Conservation (phyloP, 2,888 invertebrate genomes). For the Xylota sylvarum region DNA sequence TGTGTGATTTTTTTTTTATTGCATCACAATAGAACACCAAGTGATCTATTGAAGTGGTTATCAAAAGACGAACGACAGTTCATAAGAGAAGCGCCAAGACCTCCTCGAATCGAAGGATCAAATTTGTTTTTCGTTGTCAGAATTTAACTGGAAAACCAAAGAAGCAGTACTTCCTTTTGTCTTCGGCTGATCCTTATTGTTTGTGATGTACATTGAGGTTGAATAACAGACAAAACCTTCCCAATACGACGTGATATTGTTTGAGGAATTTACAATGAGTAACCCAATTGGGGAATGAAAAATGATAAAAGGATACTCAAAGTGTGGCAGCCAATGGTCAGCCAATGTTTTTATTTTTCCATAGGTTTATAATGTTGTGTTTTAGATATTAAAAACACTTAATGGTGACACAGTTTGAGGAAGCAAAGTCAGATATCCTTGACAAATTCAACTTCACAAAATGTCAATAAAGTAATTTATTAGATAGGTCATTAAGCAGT, state of each 20-base stretch:
- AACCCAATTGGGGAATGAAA: slow-evolving; percentile 2
- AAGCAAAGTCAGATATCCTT: background rate
- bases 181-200: slow-evolving; percentile 37
- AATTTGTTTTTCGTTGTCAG: slow-evolving; percentile 60
- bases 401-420: background rate
- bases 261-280: slow-evolving; percentile 39
- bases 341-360: background rate
- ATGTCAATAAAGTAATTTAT: slow-evolving; percentile 69
- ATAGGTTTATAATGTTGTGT: background rate
- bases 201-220: slow-evolving; percentile 1
- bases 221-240: slow-evolving; percentile 18
- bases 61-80: slow-evolving; percentile 63
- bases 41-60: slow-evolving; percentile 61
- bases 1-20: slow-evolving; percentile 33
- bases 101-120: slow-evolving; percentile 71
- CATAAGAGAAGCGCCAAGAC: slow-evolving; percentile 67
- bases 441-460: background rate
- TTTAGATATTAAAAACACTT: background rate
- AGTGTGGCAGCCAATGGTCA: slow-evolving; percentile 19
- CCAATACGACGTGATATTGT: slow-evolving; percentile 22
- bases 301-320: slow-evolving; percentile 10
- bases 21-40: slow-evolving; percentile 42
- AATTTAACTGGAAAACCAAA: slow-evolving; percentile 62
- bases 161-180: slow-evolving; percentile 52
- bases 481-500: slow-evolving; percentile 54